phyloP scores from a whole-genome alignment of 2,113 vertebrate species.

The Polypterus senegalus region DNA sequence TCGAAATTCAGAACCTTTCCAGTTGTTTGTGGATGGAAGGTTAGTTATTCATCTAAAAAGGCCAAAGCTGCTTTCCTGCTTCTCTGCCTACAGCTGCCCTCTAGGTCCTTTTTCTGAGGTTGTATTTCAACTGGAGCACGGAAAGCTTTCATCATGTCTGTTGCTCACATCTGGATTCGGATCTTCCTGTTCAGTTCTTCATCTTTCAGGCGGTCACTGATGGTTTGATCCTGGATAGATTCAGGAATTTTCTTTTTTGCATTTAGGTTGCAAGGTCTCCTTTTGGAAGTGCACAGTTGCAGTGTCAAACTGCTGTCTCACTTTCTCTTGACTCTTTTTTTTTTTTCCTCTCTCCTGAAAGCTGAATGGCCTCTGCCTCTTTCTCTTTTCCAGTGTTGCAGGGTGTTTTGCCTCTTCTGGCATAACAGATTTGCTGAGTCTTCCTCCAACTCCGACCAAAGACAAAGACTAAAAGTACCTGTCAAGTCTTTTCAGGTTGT shows the following conservation, averaged over 20 bases:
- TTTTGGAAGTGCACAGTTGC: conserved; percentile 24
- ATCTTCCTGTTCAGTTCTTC: conserved; percentile 59
- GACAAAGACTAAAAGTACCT: too few species aligned
- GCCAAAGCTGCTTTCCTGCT: conserved; percentile 55
- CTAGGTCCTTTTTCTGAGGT: conserved; percentile 21
- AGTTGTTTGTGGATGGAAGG: conserved; percentile 72
- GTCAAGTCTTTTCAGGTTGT: too few species aligned
- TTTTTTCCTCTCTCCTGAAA: conserved; percentile 66
- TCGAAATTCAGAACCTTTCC: conserved; percentile 65
- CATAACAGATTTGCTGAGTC: too few species aligned
- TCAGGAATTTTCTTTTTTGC: conserved; percentile 41
- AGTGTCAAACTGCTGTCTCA: conserved; percentile 32
- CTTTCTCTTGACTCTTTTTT: conserved; percentile 42
- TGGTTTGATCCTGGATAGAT: conserved; percentile 37
- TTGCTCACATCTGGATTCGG: conserved; percentile 54
- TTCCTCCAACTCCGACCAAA: too few species aligned
- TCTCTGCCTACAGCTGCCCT: conserved; percentile 42
- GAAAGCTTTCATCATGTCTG: conserved; percentile 45
- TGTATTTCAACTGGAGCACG: conserved; percentile 32
- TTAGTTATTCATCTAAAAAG: conserved; percentile 66
- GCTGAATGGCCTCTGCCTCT: conserved; percentile 67
- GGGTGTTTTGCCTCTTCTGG: too few species aligned
- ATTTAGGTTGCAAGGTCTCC: conserved; percentile 29
- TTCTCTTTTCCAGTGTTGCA: too few species aligned
- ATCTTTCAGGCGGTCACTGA: conserved; percentile 61